phyloP scores from a whole-genome alignment of 1,140 invertebrate species.

The Mylabris phalerata region DNA sequence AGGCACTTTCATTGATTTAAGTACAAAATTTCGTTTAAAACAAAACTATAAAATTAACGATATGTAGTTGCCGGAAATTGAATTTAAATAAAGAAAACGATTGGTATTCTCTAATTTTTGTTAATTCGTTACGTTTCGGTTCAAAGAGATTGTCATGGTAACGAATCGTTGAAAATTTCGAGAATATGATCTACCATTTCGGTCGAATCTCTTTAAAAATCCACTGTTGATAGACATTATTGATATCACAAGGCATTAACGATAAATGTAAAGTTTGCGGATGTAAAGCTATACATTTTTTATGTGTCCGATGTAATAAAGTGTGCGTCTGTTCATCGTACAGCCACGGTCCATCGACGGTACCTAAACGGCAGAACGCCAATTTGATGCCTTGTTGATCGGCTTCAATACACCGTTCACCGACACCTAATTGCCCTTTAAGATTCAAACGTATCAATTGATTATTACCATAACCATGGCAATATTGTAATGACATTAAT shows the following conservation, averaged over 20 bases:
- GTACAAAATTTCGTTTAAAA: too few species aligned
- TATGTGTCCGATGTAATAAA: constrained; percentile 69
- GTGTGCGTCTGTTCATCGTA: constrained; percentile 73
- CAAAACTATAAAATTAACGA: too few species aligned
- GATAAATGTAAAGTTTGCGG: constrained; percentile 71
- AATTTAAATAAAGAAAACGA: too few species aligned
- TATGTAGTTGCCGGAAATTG: too few species aligned
- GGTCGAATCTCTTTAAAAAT: constrained; percentile 71
- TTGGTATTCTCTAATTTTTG: too few species aligned
- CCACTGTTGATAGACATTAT: constrained; percentile 87
- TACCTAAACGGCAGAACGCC: constrained; percentile 82
- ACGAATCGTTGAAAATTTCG: too few species aligned
- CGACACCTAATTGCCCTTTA: constrained; percentile 89
- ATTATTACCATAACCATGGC: constrained; percentile 93
- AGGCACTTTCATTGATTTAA: too few species aligned
- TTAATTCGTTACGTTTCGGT: too few species aligned
- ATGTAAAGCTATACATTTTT: constrained; percentile 81
- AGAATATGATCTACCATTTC: constrained; percentile 33
- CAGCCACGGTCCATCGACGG: constrained; percentile 88
- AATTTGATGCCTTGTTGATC: constrained; percentile 78
- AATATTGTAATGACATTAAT: constrained; percentile 50
- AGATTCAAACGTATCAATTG: constrained; percentile 89
- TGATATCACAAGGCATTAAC: constrained; percentile 71
- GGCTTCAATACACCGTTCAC: constrained; percentile 91
- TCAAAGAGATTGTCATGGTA: too few species aligned